Evolutionary conservation across 2,113 vertebrate genomes (phyloP).

Genomic region (Onychostruthus taczanowskii): DNA sequence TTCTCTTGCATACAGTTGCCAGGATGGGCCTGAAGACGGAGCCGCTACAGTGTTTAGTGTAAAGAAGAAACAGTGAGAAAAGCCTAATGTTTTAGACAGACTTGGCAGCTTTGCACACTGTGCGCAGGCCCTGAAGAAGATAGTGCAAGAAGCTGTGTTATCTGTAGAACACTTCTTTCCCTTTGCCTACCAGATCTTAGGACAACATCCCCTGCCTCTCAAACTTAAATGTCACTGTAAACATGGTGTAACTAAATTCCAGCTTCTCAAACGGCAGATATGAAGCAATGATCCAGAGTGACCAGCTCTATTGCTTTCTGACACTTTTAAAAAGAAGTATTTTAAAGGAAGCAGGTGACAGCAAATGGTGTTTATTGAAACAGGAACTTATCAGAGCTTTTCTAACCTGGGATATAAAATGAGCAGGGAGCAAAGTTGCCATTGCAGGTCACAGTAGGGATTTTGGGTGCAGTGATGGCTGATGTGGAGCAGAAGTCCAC

Average conservation of each 20-base stretch:
- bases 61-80: background rate
- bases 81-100: background rate
- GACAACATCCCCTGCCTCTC: background rate
- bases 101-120: background rate
- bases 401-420: background rate
- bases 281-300: background rate
- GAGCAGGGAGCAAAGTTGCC: background rate
- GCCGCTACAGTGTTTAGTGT: background rate
- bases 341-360: background rate
- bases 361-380: background rate
- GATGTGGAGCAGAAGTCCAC: background rate
- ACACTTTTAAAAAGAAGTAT: background rate
- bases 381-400: background rate
- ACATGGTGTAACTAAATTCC: background rate
- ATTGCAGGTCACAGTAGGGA: background rate
- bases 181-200: constrained; percentile 4
- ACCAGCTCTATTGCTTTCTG: background rate
- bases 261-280: background rate
- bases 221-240: background rate
- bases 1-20: accelerated
- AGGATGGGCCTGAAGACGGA: background rate
- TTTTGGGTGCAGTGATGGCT: background rate
- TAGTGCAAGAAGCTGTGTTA: background rate
- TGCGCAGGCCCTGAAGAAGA: background rate
- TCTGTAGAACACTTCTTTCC: background rate